phyloP scores from a whole-genome alignment of 2,888 invertebrate species.

The Macaria notata region DNA sequence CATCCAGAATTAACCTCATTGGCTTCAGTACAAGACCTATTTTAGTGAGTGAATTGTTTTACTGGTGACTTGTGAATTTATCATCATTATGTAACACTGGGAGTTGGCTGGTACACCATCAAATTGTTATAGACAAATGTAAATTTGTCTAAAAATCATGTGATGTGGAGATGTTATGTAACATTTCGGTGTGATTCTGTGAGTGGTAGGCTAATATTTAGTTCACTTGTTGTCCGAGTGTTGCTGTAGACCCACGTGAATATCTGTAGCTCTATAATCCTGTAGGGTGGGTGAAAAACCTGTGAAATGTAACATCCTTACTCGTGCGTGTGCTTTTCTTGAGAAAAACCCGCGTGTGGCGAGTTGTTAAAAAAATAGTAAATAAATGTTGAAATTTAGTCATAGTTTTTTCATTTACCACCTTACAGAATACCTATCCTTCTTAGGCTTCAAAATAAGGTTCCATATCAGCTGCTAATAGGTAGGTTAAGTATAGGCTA shows the following conservation, averaged over 20 bases:
- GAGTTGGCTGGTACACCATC: constrained; percentile 50
- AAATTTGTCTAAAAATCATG: constrained; percentile 63
- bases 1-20: constrained; percentile 21
- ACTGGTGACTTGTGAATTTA: constrained; percentile 21
- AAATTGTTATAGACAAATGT: constrained; percentile 43
- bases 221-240: constrained; percentile 47
- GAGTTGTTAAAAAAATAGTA: constrained; percentile 64
- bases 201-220: constrained; percentile 51
- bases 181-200: constrained; percentile 55
- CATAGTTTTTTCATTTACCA: constrained; percentile 40
- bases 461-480: too few relatives aligned
- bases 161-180: constrained; percentile 70
- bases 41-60: constrained; percentile 14
- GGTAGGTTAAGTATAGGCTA: too few relatives aligned
- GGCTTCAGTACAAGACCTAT: constrained; percentile 8
- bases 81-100: constrained; percentile 38
- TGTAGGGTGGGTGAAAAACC: constrained; percentile 40
- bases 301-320: constrained; percentile 37
- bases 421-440: constrained; percentile 9
- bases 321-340: constrained; percentile 69
- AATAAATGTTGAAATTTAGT: constrained; percentile 52
- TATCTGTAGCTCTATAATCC: constrained; percentile 33
- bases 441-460: too few relatives aligned
- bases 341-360: constrained; percentile 64
- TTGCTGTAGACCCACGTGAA: constrained; percentile 45